phyloP scores from a whole-genome alignment of 2,888 invertebrate species.

The Dolomedes plantarius region DNA sequence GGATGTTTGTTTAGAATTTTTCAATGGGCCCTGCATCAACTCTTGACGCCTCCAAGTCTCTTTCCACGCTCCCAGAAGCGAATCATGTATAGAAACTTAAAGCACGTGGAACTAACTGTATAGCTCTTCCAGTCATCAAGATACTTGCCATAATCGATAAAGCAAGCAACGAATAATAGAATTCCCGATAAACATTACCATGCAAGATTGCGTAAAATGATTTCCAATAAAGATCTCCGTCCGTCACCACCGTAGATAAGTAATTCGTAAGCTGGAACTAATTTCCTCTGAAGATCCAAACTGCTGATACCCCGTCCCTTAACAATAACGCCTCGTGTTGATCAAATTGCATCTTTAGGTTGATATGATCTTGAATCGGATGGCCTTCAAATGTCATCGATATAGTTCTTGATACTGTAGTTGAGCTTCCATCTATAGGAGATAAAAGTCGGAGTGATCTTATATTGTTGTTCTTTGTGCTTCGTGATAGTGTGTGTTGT shows the following conservation, averaged over 20 bases:
- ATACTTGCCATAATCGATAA: not conserved
- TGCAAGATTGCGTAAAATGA: not conserved
- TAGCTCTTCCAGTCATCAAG: no score
- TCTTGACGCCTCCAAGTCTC: no score
- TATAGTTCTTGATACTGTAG: not conserved
- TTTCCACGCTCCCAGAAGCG: no score
- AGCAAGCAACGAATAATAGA: not conserved
- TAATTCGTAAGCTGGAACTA: not conserved
- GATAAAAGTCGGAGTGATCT: no score
- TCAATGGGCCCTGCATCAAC: no score
- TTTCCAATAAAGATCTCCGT: not conserved
- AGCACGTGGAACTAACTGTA: no score
- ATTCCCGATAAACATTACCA: not conserved
- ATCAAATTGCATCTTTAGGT: not conserved
- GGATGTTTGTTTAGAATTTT: no score
- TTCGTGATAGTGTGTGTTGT: no score
- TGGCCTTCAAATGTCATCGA: slow-evolving; percentile 1
- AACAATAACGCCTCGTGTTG: slow-evolving; percentile 8
- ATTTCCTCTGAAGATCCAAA: not conserved
- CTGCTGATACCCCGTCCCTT: not conserved
- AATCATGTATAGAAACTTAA: no score
- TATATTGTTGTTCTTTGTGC: no score
- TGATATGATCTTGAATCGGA: not conserved
- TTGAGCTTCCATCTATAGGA: no score
- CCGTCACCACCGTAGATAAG: not conserved